Evolutionary conservation across 2,888 invertebrate species (phyloP).

Genomic region (Morpho deidamia): DNA sequence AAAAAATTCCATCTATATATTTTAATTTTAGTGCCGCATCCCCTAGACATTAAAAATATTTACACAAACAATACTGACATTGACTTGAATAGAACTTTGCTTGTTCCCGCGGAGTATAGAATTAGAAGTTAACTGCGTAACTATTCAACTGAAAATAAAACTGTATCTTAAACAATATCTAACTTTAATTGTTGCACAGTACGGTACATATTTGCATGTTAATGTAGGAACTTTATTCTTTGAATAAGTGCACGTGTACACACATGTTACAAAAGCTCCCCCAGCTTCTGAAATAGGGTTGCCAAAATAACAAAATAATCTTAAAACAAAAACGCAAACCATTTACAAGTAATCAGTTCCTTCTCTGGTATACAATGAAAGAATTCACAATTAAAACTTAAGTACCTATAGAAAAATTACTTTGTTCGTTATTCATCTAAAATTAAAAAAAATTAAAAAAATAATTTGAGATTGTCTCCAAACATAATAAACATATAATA

Average conservation of each 20-base stretch:
- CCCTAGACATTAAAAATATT: slow-evolving; percentile 3
- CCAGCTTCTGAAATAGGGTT: slow-evolving; percentile 15
- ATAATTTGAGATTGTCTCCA: too few species aligned
- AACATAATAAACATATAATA: too few species aligned
- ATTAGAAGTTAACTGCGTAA: slow-evolving; percentile 10
- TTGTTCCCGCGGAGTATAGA: background rate
- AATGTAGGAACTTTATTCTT: background rate
- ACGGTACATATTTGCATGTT: background rate
- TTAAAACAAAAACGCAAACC: background rate
- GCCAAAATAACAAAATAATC: background rate
- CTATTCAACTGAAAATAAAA: slow-evolving; percentile 7
- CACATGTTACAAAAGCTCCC: slow-evolving; percentile 20
- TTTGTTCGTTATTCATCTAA: too few species aligned
- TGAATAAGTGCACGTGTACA: slow-evolving; percentile 18
- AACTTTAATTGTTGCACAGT: background rate
- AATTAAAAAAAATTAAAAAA: too few species aligned
- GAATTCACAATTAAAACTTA: too few species aligned
- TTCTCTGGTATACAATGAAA: too few species aligned
- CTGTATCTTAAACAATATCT: background rate
- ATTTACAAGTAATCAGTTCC: too few species aligned
- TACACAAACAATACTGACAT: slow-evolving; percentile 5
- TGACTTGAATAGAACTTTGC: slow-evolving; percentile 12
- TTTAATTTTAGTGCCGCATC: slow-evolving; percentile 1
- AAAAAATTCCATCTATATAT: slow-evolving; percentile 1
- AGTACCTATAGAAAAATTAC: too few species aligned